Evolutionary conservation across 2,888 invertebrate species (phyloP).

Genomic region (Drosophila monieri): DNA sequence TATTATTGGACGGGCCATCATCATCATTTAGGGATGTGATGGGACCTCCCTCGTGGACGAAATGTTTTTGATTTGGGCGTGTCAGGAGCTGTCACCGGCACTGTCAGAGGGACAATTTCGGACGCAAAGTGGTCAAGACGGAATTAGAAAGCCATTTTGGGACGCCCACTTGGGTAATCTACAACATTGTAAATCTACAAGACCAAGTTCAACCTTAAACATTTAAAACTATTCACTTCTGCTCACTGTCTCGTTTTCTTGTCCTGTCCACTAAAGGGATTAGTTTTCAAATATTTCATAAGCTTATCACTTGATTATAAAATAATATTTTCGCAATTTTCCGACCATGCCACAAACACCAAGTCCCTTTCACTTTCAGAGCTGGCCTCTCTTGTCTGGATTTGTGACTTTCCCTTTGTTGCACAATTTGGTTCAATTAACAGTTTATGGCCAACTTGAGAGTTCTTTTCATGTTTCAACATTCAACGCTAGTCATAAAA

Average conservation of each 20-base stretch:
- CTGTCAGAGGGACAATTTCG: slow-evolving; percentile 8
- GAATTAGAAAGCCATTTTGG: slow-evolving; percentile 20
- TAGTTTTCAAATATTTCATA: background rate
- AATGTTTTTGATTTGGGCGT: slow-evolving; percentile 23
- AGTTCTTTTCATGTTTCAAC: slow-evolving; percentile 39
- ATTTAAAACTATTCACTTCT: background rate
- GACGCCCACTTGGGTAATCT: background rate
- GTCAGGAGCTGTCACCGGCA: slow-evolving; percentile 34
- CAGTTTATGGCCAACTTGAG: slow-evolving; percentile 39
- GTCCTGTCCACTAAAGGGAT: background rate
- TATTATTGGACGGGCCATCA: slow-evolving; percentile 36
- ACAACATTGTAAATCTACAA: background rate
- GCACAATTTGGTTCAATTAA: slow-evolving; percentile 34
- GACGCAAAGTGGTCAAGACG: slow-evolving; percentile 2
- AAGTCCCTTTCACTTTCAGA: slow-evolving; percentile 36
- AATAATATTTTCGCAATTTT: slow-evolving; percentile 10
- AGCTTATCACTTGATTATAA: slow-evolving; percentile 4
- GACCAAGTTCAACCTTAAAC: background rate
- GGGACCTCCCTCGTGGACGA: slow-evolving; percentile 8
- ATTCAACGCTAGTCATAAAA: slow-evolving; percentile 18
- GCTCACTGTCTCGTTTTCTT: background rate
- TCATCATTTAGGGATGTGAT: slow-evolving; percentile 17
- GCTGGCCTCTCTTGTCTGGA: background rate
- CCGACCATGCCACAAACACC: slow-evolving; percentile 19
- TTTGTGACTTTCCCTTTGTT: slow-evolving; percentile 36